A percentile compares a stretch with the other conserved stretches of the same genome.
Evolutionary conservation across 2,888 invertebrate genomes (phyloP).

Genomic region (Hydropsyche betteni): DNA sequence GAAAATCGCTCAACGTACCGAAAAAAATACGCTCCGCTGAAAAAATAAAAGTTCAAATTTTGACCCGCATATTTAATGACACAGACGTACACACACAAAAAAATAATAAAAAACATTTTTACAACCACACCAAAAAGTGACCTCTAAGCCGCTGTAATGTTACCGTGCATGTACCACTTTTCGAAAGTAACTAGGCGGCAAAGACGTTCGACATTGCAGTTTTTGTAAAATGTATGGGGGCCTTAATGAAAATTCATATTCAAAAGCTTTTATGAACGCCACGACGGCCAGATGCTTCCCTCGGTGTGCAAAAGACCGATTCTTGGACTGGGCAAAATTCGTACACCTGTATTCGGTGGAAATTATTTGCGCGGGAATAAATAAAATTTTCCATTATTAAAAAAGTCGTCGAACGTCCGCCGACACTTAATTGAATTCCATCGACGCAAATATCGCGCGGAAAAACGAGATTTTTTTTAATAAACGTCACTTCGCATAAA

Average conservation of each 20-base stretch:
- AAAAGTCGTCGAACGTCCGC: no score
- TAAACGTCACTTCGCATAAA: no score
- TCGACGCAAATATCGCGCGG: no score
- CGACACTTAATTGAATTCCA: no score
- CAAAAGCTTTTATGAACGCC: slow-evolving; percentile 18
- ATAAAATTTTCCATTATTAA: no score
- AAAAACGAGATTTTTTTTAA: no score
- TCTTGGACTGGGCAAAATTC: background rate
- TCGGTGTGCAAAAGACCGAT: background rate
- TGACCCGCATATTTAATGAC: slow-evolving; percentile 9
- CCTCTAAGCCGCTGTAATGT: background rate
- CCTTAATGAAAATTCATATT: slow-evolving; percentile 9
- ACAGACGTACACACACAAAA: background rate
- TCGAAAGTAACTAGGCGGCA: background rate
- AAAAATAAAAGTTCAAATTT: no score
- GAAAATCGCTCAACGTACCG: no score
- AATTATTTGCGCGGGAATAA: no score
- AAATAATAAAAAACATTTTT: no score
- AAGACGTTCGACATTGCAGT: background rate
- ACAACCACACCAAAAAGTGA: background rate
- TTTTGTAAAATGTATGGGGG: background rate
- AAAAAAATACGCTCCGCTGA: no score
- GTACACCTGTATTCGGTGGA: background rate
- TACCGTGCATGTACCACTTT: background rate
- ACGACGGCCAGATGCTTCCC: background rate